Conservation (phyloP, 2,888 invertebrate genomes). For the Philaethria dido region DNA sequence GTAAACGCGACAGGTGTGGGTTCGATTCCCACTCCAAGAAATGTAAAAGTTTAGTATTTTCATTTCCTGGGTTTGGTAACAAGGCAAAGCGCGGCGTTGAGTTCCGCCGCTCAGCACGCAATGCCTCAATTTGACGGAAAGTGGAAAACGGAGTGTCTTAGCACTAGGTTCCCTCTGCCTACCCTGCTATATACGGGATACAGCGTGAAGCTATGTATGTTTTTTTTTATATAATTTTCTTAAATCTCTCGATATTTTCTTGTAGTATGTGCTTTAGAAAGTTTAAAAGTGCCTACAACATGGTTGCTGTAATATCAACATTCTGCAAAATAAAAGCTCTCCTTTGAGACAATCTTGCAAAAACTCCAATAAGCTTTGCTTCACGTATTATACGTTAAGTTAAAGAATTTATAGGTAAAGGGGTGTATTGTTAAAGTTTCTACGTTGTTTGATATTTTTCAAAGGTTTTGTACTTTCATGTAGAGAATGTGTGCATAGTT, state of each 20-base stretch:
- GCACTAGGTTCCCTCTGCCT: too few relatives aligned
- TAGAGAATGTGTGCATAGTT: neutral
- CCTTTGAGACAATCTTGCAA: slow-evolving; percentile 29
- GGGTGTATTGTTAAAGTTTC: slow-evolving; percentile 14
- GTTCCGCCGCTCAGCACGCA: too few relatives aligned
- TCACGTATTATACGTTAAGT: slow-evolving; percentile 20
- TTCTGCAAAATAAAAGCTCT: slow-evolving; percentile 28
- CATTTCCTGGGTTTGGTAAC: too few relatives aligned
- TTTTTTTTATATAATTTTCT: neutral
- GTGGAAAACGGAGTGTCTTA: too few relatives aligned
- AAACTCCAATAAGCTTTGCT: slow-evolving; percentile 32
- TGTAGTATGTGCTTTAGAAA: slow-evolving; percentile 28
- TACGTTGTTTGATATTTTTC: slow-evolving; percentile 6
- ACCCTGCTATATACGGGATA: too few relatives aligned
- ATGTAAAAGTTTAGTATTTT: too few relatives aligned
- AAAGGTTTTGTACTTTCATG: neutral
- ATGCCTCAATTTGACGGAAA: too few relatives aligned
- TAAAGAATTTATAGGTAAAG: slow-evolving; percentile 22
- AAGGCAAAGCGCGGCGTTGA: too few relatives aligned
- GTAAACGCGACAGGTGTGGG: too few relatives aligned
- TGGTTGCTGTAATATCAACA: slow-evolving; percentile 27
- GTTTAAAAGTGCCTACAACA: slow-evolving; percentile 15
- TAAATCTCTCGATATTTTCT: slow-evolving; percentile 4
- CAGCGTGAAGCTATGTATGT: neutral
- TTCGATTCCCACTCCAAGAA: too few relatives aligned